Conservation (phyloP, 2,113 vertebrate species). For the Lonchura striata region DNA sequence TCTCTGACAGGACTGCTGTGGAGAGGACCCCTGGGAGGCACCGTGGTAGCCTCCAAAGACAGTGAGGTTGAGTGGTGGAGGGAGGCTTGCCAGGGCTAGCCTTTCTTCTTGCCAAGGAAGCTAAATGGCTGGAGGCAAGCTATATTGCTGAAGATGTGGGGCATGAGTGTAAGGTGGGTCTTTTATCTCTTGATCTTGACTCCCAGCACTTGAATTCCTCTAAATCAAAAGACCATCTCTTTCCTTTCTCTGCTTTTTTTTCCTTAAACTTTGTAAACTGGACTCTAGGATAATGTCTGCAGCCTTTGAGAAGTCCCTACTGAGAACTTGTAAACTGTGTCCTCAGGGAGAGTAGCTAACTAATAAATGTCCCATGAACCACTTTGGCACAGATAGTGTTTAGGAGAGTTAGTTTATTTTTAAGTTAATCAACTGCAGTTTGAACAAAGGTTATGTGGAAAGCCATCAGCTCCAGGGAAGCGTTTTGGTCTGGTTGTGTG, state of each 20-base stretch:
- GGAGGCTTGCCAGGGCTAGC: neutral
- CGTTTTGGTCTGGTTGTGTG: rapidly evolving
- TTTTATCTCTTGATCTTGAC: neutral
- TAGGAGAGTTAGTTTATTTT: neutral
- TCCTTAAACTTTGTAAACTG: neutral
- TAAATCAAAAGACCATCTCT: neutral
- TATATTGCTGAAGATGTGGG: neutral
- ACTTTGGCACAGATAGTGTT: neutral
- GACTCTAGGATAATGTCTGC: neutral
- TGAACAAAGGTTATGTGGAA: neutral
- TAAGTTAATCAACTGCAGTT: neutral
- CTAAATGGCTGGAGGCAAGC: neutral
- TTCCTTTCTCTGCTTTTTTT: neutral
- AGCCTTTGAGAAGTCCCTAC: neutral
- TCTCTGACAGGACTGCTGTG: neutral
- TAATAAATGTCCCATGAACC: neutral
- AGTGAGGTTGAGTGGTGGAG: neutral
- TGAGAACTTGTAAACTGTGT: neutral
- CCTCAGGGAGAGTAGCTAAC: neutral
- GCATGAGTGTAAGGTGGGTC: neutral
- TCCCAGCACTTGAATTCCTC: neutral
- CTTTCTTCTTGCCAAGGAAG: neutral
- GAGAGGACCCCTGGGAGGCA: neutral
- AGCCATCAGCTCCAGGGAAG: neutral
- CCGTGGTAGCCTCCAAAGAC: rapidly evolving